phyloP scores from a whole-genome alignment of 2,888 invertebrate genomes.

The Eristalis intricaria region DNA sequence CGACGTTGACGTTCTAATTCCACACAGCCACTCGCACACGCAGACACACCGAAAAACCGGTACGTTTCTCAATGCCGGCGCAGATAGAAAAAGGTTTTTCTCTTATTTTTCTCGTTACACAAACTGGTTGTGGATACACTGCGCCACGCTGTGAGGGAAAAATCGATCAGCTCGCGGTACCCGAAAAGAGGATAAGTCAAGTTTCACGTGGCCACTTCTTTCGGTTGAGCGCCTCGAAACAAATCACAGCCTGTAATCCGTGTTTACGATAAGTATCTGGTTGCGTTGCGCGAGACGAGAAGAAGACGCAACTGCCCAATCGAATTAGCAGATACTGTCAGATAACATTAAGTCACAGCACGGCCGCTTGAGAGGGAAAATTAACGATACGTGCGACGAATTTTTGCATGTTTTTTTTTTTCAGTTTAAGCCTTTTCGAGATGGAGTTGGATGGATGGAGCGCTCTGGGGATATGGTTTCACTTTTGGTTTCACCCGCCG shows the following conservation, averaged over 20 bases:
- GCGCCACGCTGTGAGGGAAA: not conserved
- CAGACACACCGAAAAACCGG: constrained; percentile 31
- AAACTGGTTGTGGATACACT: not conserved
- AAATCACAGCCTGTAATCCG: not conserved
- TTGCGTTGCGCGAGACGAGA: not conserved
- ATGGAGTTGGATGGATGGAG: not conserved
- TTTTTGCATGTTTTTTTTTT: not conserved
- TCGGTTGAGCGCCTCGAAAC: not conserved
- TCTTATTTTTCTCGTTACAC: not conserved
- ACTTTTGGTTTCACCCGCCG: not conserved
- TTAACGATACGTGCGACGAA: constrained; percentile 30
- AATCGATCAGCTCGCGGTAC: not conserved
- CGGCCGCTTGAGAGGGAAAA: not conserved
- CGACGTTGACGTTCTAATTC: constrained; percentile 51
- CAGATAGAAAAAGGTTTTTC: not conserved
- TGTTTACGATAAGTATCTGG: not conserved
- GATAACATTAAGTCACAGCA: constrained; percentile 31
- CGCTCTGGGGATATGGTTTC: not conserved
- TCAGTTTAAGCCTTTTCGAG: not conserved
- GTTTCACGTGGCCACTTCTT: not conserved
- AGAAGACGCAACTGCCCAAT: constrained; percentile 7
- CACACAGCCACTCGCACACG: not conserved
- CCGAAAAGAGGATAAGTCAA: not conserved
- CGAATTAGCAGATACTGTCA: constrained; percentile 20
- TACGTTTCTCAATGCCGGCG: constrained; percentile 12